phyloP scores from a whole-genome alignment of 2,888 invertebrate genomes.

The Scaptomyza polygonia region DNA sequence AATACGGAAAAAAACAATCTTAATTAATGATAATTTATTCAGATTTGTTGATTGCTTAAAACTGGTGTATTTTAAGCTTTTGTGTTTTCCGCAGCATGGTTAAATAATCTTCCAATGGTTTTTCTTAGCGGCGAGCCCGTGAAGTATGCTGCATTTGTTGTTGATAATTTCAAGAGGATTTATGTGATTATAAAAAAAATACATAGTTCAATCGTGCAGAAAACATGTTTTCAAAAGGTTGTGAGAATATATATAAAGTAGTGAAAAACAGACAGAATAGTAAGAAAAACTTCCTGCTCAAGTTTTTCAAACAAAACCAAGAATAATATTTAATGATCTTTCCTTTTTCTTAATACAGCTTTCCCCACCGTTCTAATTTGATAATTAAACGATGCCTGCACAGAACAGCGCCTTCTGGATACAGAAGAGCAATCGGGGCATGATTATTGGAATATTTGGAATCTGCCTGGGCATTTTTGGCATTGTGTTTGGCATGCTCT shows the following conservation, averaged over 20 bases:
- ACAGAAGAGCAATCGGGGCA: conserved; percentile 66
- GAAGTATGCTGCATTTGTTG: conserved; percentile 20
- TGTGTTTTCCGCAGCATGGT: neutral
- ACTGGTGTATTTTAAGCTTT: neutral
- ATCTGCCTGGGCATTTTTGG: conserved; percentile 78
- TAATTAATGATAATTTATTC: conserved; percentile 15
- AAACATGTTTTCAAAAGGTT: neutral
- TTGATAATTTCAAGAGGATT: neutral
- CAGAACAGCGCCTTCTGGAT: conserved; percentile 69
- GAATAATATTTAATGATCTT: conserved; percentile 12
- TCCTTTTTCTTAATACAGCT: conserved; percentile 21
- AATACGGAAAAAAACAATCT: conserved; percentile 20
- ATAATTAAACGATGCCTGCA: conserved; percentile 70
- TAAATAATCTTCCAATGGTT: neutral
- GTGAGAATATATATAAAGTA: neutral
- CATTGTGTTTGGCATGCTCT: conserved; percentile 82
- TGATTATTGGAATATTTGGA: conserved; percentile 75
- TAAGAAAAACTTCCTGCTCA: neutral
- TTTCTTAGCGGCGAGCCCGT: neutral
- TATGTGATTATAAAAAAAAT: too few species aligned
- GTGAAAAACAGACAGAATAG: neutral
- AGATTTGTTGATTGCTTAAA: neutral
- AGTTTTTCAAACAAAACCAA: neutral
- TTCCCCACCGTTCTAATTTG: neutral
- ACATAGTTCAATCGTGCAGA: too few species aligned